Conservation (phyloP, 2,888 invertebrate genomes). For the Pyrrhosoma nymphula region DNA sequence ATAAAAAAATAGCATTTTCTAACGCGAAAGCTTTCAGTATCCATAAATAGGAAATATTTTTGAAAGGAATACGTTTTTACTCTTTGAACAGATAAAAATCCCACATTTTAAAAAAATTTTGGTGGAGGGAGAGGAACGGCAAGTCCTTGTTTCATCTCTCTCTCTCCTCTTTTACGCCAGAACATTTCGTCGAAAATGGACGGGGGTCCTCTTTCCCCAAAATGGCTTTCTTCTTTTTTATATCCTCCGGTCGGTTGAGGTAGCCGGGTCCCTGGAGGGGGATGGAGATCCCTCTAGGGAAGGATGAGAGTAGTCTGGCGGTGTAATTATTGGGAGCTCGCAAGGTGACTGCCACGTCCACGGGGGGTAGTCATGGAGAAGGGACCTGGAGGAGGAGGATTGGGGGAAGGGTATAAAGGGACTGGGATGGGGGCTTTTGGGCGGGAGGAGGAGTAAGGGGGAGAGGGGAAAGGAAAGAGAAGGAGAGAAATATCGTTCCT, state of each 20-base stretch:
- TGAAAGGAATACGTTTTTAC: background rate
- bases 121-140: background rate
- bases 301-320: conserved; percentile 5
- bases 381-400: background rate
- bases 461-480: background rate
- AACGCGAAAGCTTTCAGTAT: background rate
- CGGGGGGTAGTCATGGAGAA: conserved; percentile 25
- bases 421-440: background rate
- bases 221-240: background rate
- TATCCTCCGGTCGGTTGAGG: background rate
- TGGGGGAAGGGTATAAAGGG: background rate
- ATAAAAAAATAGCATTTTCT: background rate
- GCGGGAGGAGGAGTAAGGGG: background rate
- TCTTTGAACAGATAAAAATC: background rate
- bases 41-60: background rate
- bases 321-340: conserved; percentile 65
- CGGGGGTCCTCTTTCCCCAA: background rate
- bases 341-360: conserved; percentile 57
- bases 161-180: background rate
- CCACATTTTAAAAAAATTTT: background rate
- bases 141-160: background rate
- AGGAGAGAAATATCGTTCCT: conserved; percentile 54
- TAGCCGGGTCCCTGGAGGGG: background rate
- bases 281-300: background rate
- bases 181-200: conserved; percentile 21